These are phyloP conservation scores for Sorex fumeus DNA, from an alignment of 2,113 vertebrate genomes.

Conservation along the genomic window DNA sequence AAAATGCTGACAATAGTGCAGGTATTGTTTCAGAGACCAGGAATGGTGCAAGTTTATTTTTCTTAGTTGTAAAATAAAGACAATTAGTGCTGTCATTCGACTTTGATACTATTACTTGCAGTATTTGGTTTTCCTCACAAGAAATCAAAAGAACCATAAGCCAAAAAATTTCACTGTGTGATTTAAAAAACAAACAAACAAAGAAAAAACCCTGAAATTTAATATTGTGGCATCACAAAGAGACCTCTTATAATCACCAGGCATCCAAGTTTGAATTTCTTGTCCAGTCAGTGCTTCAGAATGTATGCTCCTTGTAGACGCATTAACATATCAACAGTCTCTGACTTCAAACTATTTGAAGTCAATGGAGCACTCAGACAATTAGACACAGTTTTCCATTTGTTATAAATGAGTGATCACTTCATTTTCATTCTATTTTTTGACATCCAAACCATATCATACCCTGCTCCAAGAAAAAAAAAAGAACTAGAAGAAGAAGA, in stretches of 20 bases:
- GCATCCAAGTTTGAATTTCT: conserved; percentile 29
- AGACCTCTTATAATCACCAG: not conserved
- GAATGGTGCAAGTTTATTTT: not conserved
- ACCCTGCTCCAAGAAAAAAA: not conserved
- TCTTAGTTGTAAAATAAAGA: conserved; percentile 2
- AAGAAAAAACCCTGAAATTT: no score
- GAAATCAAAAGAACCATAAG: not conserved
- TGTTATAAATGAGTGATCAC: conserved; percentile 70
- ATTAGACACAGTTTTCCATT: conserved; percentile 73
- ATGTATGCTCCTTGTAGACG: not conserved
- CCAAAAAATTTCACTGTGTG: not conserved
- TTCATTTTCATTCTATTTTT: conserved; percentile 62
- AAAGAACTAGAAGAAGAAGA: not conserved
- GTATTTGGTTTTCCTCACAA: conserved; percentile 5
- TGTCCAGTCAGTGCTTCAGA: not conserved
- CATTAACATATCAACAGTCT: not conserved
- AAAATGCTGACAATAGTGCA: not conserved
- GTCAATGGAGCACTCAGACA: conserved; percentile 69
- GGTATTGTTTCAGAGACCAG: not conserved
- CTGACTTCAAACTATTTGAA: conserved; percentile 57
- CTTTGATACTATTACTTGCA: not conserved
- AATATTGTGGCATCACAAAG: not conserved
- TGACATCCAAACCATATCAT: conserved; percentile 48
- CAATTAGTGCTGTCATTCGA: not conserved
- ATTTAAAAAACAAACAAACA: not conserved